phyloP scores from a whole-genome alignment of 2,113 vertebrate species.

The Malaclemys terrapin region DNA sequence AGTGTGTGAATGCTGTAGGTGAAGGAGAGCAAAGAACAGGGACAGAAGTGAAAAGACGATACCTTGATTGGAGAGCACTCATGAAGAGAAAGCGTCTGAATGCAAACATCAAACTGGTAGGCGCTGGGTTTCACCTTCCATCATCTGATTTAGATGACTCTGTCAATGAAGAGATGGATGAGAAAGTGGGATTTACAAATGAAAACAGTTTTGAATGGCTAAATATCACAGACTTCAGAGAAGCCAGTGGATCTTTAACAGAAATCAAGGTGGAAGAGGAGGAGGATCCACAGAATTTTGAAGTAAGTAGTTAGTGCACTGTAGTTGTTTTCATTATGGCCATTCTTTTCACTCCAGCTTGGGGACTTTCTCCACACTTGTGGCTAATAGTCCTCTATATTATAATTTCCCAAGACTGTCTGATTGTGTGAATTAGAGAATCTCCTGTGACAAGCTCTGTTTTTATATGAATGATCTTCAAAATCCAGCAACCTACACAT shows the following conservation, averaged over 20 bases:
- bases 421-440: constrained; percentile 38
- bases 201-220: constrained; percentile 92
- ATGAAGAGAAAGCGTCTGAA: constrained; percentile 94
- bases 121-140: constrained; percentile 88
- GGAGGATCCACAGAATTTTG: constrained; percentile 86
- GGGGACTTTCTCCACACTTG: neutral
- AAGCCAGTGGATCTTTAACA: constrained; percentile 83
- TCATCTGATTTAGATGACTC: constrained; percentile 89
- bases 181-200: constrained; percentile 89
- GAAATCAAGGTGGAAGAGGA: constrained; percentile 93
- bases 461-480: neutral
- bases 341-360: neutral
- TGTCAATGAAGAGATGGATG: constrained; percentile 88
- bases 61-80: constrained; percentile 92
- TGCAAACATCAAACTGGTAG: constrained; percentile 87
- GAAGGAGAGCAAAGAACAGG: constrained; percentile 93
- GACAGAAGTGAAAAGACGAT: constrained; percentile 92
- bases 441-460: neutral
- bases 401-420: neutral
- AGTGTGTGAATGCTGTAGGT: constrained; percentile 92
- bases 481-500: neutral
- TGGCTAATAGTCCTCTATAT: neutral
- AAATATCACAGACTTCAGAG: constrained; percentile 87
- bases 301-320: constrained; percentile 74
- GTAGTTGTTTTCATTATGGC: neutral